Conservation (phyloP, 53 echinoderm and acorn worm genomes). For the Apostichopus leukothele region DNA sequence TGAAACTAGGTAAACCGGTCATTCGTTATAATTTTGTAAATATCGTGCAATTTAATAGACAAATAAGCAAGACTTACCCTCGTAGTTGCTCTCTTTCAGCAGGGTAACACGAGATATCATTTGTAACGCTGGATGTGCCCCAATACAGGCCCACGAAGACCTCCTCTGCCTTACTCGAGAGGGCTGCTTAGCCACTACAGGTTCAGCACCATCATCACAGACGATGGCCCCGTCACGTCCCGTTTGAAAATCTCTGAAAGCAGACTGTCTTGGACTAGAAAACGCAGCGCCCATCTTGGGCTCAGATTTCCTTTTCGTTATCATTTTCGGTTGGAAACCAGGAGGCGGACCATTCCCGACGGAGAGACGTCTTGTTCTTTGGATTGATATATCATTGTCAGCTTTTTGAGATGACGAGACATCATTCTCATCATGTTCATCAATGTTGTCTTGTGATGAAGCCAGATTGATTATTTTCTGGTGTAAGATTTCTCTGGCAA, state of each 20-base stretch:
- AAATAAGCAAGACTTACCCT: conserved; percentile 25
- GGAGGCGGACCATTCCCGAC: not conserved
- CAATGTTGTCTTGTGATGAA: conserved; percentile 36
- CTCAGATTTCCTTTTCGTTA: not conserved
- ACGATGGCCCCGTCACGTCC: too few relatives aligned
- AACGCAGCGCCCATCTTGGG: not conserved
- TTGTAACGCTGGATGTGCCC: conserved; percentile 51
- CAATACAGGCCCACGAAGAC: conserved; percentile 73
- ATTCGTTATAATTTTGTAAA: too few relatives aligned
- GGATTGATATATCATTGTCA: not conserved
- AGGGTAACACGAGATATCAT: conserved; percentile 50
- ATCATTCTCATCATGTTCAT: conserved; percentile 10
- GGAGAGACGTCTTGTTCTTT: conserved; percentile 7
- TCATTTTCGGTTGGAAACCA: not conserved
- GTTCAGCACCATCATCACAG: not conserved
- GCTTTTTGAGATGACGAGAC: not conserved
- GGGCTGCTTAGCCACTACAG: not conserved
- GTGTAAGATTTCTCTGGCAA: conserved; percentile 59
- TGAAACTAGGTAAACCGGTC: too few relatives aligned
- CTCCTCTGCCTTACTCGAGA: conserved; percentile 50
- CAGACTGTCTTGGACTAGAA: not conserved
- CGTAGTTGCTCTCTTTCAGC: conserved; percentile 44
- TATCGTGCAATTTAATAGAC: not conserved
- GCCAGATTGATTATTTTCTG: conserved; percentile 45
- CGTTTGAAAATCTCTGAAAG: not conserved